These are phyloP conservation scores for Cercopithecus neglectus DNA, from an alignment of 2,797 vertebrate species.

Conservation along the genomic window DNA sequence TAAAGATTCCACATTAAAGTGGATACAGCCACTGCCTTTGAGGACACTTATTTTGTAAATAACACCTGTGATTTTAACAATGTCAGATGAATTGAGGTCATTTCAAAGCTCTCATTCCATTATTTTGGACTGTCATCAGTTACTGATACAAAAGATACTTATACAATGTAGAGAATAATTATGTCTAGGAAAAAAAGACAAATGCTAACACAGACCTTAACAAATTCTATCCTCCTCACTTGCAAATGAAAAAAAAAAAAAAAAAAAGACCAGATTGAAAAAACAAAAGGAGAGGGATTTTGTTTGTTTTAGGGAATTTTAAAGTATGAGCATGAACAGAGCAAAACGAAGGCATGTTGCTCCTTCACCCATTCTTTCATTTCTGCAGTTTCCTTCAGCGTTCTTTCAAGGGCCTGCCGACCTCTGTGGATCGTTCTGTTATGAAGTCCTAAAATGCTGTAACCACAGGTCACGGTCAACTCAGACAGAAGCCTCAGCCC, in stretches of 20 bases:
- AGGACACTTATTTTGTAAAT: not conserved
- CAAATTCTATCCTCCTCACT: not conserved
- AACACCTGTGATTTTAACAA: not conserved
- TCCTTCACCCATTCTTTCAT: not conserved
- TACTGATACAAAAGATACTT: not conserved
- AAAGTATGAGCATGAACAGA: not conserved
- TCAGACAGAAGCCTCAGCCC: slow-evolving; percentile 95
- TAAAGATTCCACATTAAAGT: not conserved
- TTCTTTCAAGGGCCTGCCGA: slow-evolving; percentile 99
- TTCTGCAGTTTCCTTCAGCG: slow-evolving; percentile 91
- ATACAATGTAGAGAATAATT: not conserved
- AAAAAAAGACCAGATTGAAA: not conserved
- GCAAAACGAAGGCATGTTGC: not conserved
- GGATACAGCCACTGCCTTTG: not conserved
- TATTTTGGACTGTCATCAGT: not conserved
- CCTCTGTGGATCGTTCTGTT: slow-evolving; percentile 96
- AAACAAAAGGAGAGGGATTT: not conserved
- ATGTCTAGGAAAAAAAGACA: not conserved
- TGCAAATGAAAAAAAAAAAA: not conserved
- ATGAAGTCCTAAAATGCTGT: slow-evolving; percentile 98
- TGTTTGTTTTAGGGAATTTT: not conserved
- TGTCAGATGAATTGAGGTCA: not conserved
- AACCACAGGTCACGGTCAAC: slow-evolving; percentile 97
- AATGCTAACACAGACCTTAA: not conserved
- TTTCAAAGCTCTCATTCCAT: not conserved